These are phyloP conservation scores for Hipposideros larvatus DNA, from an alignment of 2,797 vertebrate genomes.

Conservation along the genomic window DNA sequence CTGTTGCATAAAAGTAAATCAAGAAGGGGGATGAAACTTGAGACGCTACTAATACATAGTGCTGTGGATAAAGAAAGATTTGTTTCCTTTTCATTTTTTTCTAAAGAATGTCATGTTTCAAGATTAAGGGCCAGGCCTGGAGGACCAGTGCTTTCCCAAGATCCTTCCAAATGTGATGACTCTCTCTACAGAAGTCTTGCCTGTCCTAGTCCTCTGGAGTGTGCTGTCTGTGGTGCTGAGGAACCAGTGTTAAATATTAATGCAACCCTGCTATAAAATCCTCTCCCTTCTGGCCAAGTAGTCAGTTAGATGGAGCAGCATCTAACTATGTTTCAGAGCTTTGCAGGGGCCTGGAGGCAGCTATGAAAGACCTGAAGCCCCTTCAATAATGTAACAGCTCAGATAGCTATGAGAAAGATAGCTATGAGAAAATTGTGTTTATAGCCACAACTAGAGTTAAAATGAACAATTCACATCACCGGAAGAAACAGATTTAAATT, in stretches of 20 bases:
- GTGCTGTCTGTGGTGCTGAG: slow-evolving; percentile 65
- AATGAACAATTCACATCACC: slow-evolving; percentile 74
- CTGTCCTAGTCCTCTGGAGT: neutral
- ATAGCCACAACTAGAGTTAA: slow-evolving; percentile 71
- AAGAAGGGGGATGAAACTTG: neutral
- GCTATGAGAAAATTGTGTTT: slow-evolving; percentile 76
- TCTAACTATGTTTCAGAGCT: slow-evolving; percentile 49
- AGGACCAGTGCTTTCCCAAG: neutral
- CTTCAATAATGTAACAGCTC: slow-evolving; percentile 75
- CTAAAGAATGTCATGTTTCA: neutral
- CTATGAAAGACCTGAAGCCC: slow-evolving; percentile 59
- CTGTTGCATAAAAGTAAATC: neutral
- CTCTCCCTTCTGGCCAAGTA: slow-evolving; percentile 51
- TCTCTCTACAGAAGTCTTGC: slow-evolving; percentile 3
- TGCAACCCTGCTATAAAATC: slow-evolving; percentile 37
- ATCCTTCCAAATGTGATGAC: slow-evolving; percentile 5
- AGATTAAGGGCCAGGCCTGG: neutral
- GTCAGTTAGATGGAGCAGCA: slow-evolving; percentile 24
- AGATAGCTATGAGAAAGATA: neutral
- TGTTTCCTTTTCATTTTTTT: neutral
- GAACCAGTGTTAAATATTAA: slow-evolving; percentile 65
- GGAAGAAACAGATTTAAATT: slow-evolving; percentile 63
- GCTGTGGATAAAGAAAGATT: neutral
- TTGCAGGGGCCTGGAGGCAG: slow-evolving; percentile 41
- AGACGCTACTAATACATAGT: neutral